Conservation (phyloP, 2,888 invertebrate genomes). For the Orgyia antiqua region DNA sequence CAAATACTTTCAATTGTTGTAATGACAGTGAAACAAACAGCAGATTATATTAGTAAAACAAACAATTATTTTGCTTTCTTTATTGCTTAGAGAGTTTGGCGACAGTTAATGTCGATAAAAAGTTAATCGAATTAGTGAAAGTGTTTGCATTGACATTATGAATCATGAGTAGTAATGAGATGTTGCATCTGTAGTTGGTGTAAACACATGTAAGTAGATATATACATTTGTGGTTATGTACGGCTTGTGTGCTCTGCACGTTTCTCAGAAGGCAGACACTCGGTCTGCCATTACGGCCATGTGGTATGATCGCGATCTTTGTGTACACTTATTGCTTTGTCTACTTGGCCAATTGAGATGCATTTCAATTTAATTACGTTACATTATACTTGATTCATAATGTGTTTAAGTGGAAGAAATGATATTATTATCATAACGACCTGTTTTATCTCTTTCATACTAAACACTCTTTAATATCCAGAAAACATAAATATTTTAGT, state of each 20-base stretch:
- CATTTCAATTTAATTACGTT: constrained; percentile 14
- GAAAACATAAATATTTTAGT: no score
- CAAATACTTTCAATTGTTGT: constrained; percentile 6
- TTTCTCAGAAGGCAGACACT: constrained; percentile 59
- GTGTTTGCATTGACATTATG: constrained; percentile 5
- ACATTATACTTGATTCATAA: no score
- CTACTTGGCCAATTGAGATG: constrained; percentile 35
- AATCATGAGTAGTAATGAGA: constrained; percentile 11
- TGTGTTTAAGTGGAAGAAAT: background rate
- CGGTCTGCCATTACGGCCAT: constrained; percentile 45
- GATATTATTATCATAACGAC: background rate
- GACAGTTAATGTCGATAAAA: constrained; percentile 8
- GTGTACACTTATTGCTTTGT: constrained; percentile 28
- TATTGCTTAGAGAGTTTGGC: constrained; percentile 2
- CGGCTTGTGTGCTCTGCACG: constrained; percentile 24
- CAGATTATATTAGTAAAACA: background rate
- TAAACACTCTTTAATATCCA: no score
- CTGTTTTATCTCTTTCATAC: background rate
- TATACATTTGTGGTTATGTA: background rate
- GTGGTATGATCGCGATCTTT: constrained; percentile 16
- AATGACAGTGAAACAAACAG: constrained; percentile 2
- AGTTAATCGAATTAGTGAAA: constrained; percentile 12
- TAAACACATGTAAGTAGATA: background rate
- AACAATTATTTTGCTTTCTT: constrained; percentile 1
- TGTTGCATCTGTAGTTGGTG: constrained; percentile 2